phyloP scores from a whole-genome alignment of 2,113 vertebrate genomes.

The Amphiprion ocellaris region DNA sequence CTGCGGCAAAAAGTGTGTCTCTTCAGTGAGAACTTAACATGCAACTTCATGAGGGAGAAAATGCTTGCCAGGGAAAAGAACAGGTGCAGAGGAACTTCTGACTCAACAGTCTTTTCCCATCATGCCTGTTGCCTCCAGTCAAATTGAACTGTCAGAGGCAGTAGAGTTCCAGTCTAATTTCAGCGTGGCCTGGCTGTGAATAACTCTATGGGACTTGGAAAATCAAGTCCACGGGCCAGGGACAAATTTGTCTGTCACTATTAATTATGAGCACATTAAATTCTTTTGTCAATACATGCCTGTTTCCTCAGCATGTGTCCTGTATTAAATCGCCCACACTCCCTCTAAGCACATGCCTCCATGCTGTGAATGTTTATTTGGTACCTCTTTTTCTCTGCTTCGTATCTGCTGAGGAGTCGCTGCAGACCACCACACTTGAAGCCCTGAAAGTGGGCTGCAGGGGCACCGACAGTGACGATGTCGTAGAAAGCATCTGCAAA shows the following conservation, averaged over 20 bases:
- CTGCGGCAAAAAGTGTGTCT: slow-evolving; percentile 10
- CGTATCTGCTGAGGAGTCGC: slow-evolving; percentile 92
- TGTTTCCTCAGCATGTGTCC: slow-evolving; percentile 37
- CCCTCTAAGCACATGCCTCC: slow-evolving; percentile 2
- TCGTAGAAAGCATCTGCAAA: slow-evolving; percentile 93
- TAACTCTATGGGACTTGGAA: slow-evolving; percentile 31
- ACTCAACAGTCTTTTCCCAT: slow-evolving; percentile 59
- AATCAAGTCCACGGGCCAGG: slow-evolving; percentile 48
- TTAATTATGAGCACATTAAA: slow-evolving; percentile 53
- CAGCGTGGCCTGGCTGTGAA: slow-evolving; percentile 43
- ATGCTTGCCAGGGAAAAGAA: slow-evolving; percentile 35
- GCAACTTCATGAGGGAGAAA: slow-evolving; percentile 26
- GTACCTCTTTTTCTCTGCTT: slow-evolving; percentile 96
- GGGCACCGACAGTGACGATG: slow-evolving; percentile 95
- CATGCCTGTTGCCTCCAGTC: slow-evolving; percentile 62
- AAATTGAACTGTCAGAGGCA: slow-evolving; percentile 61
- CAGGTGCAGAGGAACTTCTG: slow-evolving; percentile 37
- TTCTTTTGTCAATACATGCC: slow-evolving; percentile 50
- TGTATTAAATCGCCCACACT: slow-evolving; percentile 30
- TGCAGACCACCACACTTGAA: slow-evolving; percentile 97
- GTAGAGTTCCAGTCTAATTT: slow-evolving; percentile 44
- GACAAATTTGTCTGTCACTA: slow-evolving; percentile 61
- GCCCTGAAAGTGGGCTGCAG: slow-evolving; percentile 96
- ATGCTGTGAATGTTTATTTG: slow-evolving; percentile 22
- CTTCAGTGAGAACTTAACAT: slow-evolving; percentile 20